Base-by-base conservation (phyloP, 2,888 invertebrate species). In the Latrodectus elegans region DNA sequence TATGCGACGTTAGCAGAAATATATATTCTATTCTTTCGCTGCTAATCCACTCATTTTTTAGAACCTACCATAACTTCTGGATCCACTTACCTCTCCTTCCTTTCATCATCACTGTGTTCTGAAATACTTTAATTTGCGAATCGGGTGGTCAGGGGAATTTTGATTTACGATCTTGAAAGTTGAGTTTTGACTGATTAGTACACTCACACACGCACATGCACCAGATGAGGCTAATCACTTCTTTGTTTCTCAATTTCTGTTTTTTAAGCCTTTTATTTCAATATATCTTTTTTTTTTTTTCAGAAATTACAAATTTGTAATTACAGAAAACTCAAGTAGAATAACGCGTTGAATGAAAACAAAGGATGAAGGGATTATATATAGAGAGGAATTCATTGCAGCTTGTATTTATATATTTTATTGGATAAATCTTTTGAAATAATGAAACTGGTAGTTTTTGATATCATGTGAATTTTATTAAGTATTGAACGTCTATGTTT, bases 101-200 rank as follows among this genome's bases (percentile, higher is more conserved):
- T 17, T 26, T 60, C 52, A 67, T 11, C 38, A 38, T 38, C 38
- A 38, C 38, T 38, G 85, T 74, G 85, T 75, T 86, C 78, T 86
- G 80, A 81, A 86, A 86, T 86, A 73, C 80, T 65, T 71, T 38
- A 38, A 38, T 38, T 38, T 38, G 38, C 65, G 67, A 76, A 76
- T 65, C 55, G 78, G 67, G 51, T 77, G 53, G 52, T n/a, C 17
- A 53, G 73, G 64, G 71, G 26, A 64, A 72, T 76, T 76, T 75
- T 86, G 85, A 86, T 86, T 80, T 86, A 86, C 80, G 71, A 80
- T 86, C 64, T 80, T 65, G 38, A 52, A 38, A 38, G 38, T 38
- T 38, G 72, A 80, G 80, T 75, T 76, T 86, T 86, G 85, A 80
- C 85, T 80, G 85, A 86, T 86, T 86, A 86, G 80, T 80, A 76